Conservation (phyloP, 2,797 vertebrate genomes). For the Chaenodraco wilsoni region DNA sequence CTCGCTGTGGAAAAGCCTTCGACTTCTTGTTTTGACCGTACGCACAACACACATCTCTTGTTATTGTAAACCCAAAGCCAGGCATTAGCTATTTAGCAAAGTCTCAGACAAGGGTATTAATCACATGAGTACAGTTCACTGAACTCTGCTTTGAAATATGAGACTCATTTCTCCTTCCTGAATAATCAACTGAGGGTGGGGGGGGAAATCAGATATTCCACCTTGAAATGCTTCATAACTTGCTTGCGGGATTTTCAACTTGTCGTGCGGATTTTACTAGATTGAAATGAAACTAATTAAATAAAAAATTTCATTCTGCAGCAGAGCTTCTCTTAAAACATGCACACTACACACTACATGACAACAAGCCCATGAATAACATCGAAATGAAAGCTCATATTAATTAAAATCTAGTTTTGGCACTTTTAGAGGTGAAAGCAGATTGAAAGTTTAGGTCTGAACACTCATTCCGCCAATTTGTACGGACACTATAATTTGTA, state of each 20-base stretch:
- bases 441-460: slow-evolving; percentile 49
- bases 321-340: slow-evolving; percentile 51
- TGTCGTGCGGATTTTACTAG: slow-evolving; percentile 53
- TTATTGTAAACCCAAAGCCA: slow-evolving; percentile 55
- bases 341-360: slow-evolving; percentile 26
- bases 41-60: slow-evolving; percentile 53
- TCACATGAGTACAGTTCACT: slow-evolving; percentile 76
- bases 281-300: slow-evolving; percentile 63
- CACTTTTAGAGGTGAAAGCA: slow-evolving; percentile 51
- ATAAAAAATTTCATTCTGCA: slow-evolving; percentile 54
- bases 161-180: slow-evolving; percentile 70
- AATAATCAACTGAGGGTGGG: slow-evolving; percentile 66
- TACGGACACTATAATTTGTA: too few species aligned
- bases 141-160: slow-evolving; percentile 74
- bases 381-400: slow-evolving; percentile 54
- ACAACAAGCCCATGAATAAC: slow-evolving; percentile 55
- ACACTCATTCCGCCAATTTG: background rate
- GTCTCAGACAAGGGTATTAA: slow-evolving; percentile 70
- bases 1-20: slow-evolving; percentile 43
- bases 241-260: slow-evolving; percentile 53
- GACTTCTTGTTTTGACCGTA: slow-evolving; percentile 59
- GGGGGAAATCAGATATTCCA: slow-evolving; percentile 61
- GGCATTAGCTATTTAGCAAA: slow-evolving; percentile 67
- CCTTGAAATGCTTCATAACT: slow-evolving; percentile 70
- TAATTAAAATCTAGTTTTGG: slow-evolving; percentile 62